Evolutionary conservation across 2,113 vertebrate species (phyloP), one percentile per base, ranked within the genome.

Genomic region (Erpornis zantholeuca): DNA sequence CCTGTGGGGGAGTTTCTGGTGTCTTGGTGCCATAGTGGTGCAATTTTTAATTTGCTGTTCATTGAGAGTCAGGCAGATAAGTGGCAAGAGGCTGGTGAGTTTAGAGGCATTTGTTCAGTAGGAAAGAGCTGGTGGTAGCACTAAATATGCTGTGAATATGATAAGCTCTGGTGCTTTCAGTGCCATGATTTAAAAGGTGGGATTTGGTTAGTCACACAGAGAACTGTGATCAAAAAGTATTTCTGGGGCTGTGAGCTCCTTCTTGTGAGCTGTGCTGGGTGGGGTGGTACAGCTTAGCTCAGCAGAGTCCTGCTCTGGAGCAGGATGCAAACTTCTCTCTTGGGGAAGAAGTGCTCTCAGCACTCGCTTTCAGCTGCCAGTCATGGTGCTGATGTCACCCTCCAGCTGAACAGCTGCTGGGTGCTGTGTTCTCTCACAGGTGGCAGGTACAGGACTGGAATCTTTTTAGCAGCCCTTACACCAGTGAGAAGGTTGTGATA

Each of bases 21-120:
- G 7, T 91, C 70, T 69, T 76, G 44, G 56, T 84, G 44, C 42
- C 13, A 61, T n/a, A 68, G 28, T 40, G 40, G 44, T 53, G 36
- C 79, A 82, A 1, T 76, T 95, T 91, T 90, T 82, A 87, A 76
- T 79, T 89, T 93, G 44, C 57, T 90, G 19, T 76, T 95, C 36
- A 21, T 11, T 60, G 66, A 45, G 44, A 94, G 44, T 60, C 53
- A 64, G 66, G 42, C 45, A 73, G 86, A 50, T 42, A 77, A 94
- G 82, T 89, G 54, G 56, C 84, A 86, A 86, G 65, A 86, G 33
- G 22, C 61, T 81, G 47, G 49, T 79, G 88, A 86, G 68, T 82
- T 80, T 44, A 94, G 75, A 93, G 70, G 33, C 49, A 23, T 49
- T 93, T 76, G 75, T 60, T 94, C 66, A 53, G 13, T 36, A 64